Percentiles rank a stretch among this genome's conserved stretches.
Evolutionary conservation across 2,113 vertebrate species (phyloP).

Genomic region (Trogon melanurus): DNA sequence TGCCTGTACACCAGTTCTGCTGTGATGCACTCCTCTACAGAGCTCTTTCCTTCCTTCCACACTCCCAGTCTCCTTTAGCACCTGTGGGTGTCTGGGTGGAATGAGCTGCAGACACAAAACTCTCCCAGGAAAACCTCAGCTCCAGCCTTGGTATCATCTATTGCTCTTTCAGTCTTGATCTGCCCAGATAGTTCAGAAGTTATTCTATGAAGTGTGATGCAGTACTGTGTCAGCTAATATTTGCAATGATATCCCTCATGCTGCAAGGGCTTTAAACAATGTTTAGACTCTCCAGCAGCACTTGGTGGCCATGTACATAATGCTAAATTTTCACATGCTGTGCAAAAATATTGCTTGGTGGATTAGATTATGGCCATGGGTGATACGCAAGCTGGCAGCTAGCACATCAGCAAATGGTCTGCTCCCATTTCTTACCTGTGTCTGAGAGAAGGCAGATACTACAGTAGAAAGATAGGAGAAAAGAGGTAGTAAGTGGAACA

Average conservation of each 20-base stretch:
- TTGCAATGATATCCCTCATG: neutral
- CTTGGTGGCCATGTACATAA: neutral
- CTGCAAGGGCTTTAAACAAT: neutral
- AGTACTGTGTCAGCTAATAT: neutral
- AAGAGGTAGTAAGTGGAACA: neutral
- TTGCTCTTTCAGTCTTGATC: neutral
- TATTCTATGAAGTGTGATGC: neutral
- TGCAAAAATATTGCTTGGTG: neutral
- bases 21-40: rapidly evolving
- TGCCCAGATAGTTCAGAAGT: neutral
- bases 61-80: neutral
- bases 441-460: neutral
- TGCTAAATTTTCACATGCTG: neutral
- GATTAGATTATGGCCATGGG: neutral
- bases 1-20: rapidly evolving
- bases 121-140: neutral
- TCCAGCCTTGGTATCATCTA: neutral
- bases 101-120: neutral
- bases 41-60: neutral
- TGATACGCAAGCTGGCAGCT: neutral
- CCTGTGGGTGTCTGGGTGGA: neutral
- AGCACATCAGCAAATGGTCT: neutral
- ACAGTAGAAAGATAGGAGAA: neutral
- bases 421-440: neutral
- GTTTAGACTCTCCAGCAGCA: neutral